Percentiles rank a stretch among this genome's conserved stretches.
phyloP scores from a whole-genome alignment of 2,113 vertebrate species.

The Cardinalis cardinalis region DNA sequence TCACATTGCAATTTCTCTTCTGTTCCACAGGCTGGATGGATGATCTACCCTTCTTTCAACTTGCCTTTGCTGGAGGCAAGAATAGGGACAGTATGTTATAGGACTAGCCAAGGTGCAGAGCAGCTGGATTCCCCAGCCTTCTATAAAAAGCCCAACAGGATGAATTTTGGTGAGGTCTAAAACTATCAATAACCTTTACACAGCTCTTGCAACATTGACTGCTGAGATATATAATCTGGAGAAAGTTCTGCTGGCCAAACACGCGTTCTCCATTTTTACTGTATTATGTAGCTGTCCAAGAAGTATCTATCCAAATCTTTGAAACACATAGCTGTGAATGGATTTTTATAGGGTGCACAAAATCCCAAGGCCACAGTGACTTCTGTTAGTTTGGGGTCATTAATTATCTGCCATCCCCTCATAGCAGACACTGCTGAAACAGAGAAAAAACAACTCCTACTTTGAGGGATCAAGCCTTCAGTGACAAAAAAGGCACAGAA shows the following conservation, averaged over 20 bases:
- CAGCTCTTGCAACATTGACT: slow-evolving; percentile 7
- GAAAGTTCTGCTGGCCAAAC: slow-evolving; percentile 35
- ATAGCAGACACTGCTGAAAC: neutral
- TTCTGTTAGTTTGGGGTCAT: neutral
- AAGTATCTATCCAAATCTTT: slow-evolving; percentile 13
- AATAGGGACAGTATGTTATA: slow-evolving; percentile 30
- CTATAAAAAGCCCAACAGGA: slow-evolving; percentile 46
- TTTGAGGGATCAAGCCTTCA: neutral
- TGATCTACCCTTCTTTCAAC: slow-evolving; percentile 54
- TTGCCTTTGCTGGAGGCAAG: slow-evolving; percentile 56
- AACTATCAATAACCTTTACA: slow-evolving; percentile 57
- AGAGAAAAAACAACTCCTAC: neutral
- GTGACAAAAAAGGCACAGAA: neutral
- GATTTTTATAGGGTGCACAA: slow-evolving; percentile 28
- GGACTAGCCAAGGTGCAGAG: slow-evolving; percentile 22
- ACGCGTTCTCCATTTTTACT: slow-evolving; percentile 9
- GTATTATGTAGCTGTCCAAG: neutral
- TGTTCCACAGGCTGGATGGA: neutral
- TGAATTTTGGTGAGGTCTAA: slow-evolving; percentile 48
- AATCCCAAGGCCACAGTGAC: slow-evolving; percentile 34
- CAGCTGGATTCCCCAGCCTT: slow-evolving; percentile 42
- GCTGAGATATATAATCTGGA: slow-evolving; percentile 25
- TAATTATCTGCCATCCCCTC: neutral
- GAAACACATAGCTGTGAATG: neutral
- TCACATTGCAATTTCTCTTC: slow-evolving; percentile 27